Evolutionary conservation across 2,113 vertebrate species (phyloP), one percentile per base, ranked within the genome.

Genomic region (Hippocampus abdominalis): DNA sequence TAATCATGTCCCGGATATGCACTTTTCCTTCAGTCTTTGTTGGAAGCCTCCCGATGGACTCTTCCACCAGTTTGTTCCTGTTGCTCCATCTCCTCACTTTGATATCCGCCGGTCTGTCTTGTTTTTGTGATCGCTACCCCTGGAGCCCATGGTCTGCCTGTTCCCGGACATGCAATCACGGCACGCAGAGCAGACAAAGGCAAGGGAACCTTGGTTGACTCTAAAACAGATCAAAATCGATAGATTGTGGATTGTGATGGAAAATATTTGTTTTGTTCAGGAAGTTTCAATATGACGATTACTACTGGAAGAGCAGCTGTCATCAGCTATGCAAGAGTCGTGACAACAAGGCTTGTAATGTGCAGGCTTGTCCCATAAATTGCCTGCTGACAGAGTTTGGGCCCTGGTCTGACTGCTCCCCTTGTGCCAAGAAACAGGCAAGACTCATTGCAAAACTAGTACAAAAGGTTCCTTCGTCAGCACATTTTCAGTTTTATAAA

Each of bases 381-480:
- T 98, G 96, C 70, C 75, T 49, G 40, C 88, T 97, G 70, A 93
- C 92, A 42, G 93, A 94, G 36, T 95, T 92, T 20, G 91, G 93
- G 25, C 79, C 83, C 0, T 98, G 96, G 97, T 97, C 96, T 6
- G 91, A 93, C 23, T 98, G 96, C 79, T 95, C 95, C 0, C 92
- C 95, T 1, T 97, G 96, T 64, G 68, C 92, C 81, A 88, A 86
- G 84, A 97, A 95, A 87, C 93, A 93, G 89, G 96, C 94, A 88
- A 70, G 89, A 76, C 74, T 13, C 70, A 40, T 63, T 49, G 29
- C 48, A 59, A n/a, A 42, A 63, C 70, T 21, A 32, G 20, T n/a
- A 27, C 3, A 62, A 15, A 39, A 4, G 4, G 2, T 63, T n/a
- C 51, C 27, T 73, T 57, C 6, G n/a, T 27, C 12, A 57, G 54